A percentile compares a stretch with the other conserved stretches of the same genome.
Conservation (phyloP, 2,113 vertebrate genomes). For the Cyanistes caeruleus region DNA sequence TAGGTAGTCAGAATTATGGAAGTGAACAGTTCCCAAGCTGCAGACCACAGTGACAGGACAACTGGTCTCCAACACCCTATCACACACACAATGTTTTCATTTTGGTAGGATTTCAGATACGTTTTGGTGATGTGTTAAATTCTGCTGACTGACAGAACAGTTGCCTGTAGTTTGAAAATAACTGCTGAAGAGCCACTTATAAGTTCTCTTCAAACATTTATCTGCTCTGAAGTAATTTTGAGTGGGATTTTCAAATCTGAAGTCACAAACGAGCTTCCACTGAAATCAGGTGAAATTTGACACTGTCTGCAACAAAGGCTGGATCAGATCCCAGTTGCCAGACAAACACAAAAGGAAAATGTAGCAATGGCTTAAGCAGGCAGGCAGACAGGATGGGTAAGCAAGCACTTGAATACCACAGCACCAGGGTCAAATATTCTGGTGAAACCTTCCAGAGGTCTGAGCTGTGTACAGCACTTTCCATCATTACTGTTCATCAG, state of each 20-base stretch:
- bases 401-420: background rate
- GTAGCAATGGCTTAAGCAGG: background rate
- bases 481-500: background rate
- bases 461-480: background rate
- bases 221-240: background rate
- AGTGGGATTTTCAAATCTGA: background rate
- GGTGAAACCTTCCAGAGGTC: background rate
- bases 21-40: background rate
- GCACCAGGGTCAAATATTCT: background rate
- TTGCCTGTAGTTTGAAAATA: background rate
- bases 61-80: background rate
- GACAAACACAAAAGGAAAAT: background rate
- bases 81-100: accelerated
- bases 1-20: background rate
- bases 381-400: background rate
- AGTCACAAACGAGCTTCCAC: background rate
- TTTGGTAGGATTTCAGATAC: background rate
- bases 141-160: background rate
- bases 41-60: background rate
- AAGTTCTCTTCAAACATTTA: background rate
- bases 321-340: background rate
- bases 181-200: background rate
- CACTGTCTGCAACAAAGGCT: background rate
- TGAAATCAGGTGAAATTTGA: background rate
- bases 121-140: background rate